phyloP scores from a whole-genome alignment of 2,113 vertebrate species.

The Cyanistes caeruleus region DNA sequence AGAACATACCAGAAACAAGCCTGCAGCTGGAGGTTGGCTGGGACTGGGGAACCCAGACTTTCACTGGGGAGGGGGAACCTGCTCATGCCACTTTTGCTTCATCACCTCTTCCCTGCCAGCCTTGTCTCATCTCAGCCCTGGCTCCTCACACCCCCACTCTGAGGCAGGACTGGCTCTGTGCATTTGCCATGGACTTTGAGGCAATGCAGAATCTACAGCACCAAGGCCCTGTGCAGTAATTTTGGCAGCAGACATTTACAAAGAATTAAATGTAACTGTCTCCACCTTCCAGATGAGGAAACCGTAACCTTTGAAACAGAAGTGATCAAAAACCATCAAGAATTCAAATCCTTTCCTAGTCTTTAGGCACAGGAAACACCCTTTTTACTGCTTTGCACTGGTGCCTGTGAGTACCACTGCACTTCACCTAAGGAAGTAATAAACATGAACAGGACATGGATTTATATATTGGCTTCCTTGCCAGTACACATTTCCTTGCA shows the following conservation, averaged over 20 bases:
- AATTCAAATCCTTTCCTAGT: background rate
- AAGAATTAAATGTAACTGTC: background rate
- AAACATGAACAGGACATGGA: background rate
- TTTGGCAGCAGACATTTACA: background rate
- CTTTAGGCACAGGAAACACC: background rate
- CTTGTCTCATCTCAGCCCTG: background rate
- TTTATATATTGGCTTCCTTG: background rate
- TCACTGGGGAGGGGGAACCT: background rate
- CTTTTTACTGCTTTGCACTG: background rate
- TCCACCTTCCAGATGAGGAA: background rate
- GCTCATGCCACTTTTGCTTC: background rate
- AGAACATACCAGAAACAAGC: background rate
- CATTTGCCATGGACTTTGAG: background rate
- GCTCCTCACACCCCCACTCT: background rate
- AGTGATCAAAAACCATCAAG: background rate
- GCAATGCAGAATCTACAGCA: background rate
- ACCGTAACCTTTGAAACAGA: background rate
- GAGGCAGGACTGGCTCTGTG: background rate
- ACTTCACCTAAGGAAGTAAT: background rate
- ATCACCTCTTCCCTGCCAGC: background rate
- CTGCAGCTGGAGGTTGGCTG: background rate
- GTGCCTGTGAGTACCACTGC: background rate
- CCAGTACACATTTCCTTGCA: background rate
- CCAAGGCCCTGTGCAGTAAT: background rate
- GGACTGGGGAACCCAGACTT: background rate